Percentiles rank a stretch among this genome's conserved stretches.
phyloP scores from a whole-genome alignment of 2,113 vertebrate species.

The Xyrauchen texanus region DNA sequence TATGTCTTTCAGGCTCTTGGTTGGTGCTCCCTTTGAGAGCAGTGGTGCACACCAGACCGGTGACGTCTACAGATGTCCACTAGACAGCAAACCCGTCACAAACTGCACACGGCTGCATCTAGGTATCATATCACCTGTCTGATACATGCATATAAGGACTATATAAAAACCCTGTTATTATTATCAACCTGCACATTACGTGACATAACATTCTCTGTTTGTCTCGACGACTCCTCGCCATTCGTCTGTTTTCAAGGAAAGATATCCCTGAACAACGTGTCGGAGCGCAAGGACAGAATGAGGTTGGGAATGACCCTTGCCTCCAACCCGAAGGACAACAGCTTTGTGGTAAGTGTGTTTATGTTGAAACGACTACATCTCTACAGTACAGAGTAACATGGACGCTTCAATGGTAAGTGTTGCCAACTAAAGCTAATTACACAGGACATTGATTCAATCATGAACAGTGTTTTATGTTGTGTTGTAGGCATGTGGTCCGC shows the following conservation, averaged over 20 bases:
- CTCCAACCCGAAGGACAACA: conserved; percentile 53
- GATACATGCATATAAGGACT: neutral
- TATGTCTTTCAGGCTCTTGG: conserved; percentile 81
- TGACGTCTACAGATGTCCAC: conserved; percentile 87
- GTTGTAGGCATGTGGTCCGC: conserved; percentile 88
- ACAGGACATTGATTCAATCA: neutral
- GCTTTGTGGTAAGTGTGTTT: conserved; percentile 52
- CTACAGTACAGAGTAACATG: too few relatives aligned
- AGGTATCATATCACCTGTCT: conserved; percentile 68
- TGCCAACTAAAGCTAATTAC: too few relatives aligned
- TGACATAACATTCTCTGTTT: neutral
- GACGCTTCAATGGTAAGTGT: too few relatives aligned
- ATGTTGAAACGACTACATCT: neutral
- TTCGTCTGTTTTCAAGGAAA: conserved; percentile 27
- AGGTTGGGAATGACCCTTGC: conserved; percentile 53
- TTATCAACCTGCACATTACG: neutral
- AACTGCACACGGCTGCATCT: conserved; percentile 91
- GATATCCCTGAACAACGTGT: conserved; percentile 44
- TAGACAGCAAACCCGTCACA: conserved; percentile 64
- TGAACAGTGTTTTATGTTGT: conserved; percentile 14
- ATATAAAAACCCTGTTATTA: too few relatives aligned
- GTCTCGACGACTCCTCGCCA: neutral
- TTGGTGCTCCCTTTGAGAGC: conserved; percentile 88
- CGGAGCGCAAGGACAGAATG: conserved; percentile 51
- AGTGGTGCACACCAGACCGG: conserved; percentile 86